A percentile compares a stretch with the other conserved stretches of the same genome.
phyloP scores from a whole-genome alignment of 2,888 invertebrate genomes.

The Diachrysia chrysitis region DNA sequence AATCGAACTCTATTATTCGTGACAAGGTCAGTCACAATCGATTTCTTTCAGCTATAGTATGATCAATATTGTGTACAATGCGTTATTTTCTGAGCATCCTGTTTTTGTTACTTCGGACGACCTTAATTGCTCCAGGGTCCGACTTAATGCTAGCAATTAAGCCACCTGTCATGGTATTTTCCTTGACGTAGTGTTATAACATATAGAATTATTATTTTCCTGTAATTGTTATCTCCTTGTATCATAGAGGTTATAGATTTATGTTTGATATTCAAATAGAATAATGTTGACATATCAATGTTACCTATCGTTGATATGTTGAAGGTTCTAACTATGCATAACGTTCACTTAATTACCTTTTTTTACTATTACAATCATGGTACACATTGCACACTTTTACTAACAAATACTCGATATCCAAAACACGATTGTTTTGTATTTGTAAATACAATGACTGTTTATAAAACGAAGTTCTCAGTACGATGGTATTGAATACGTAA shows the following conservation, averaged over 20 bases:
- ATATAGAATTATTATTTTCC: conserved; percentile 51
- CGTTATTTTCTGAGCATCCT: conserved; percentile 67
- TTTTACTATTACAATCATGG: conserved; percentile 11
- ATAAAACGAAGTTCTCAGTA: conserved; percentile 24
- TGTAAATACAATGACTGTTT: conserved; percentile 41
- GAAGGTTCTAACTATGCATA: conserved; percentile 15
- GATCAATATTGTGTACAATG: conserved; percentile 59
- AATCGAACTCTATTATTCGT: conserved; percentile 51
- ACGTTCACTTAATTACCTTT: conserved; percentile 12
- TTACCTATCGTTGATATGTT: conserved; percentile 12
- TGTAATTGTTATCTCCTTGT: conserved; percentile 50
- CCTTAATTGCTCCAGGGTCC: conserved; percentile 59
- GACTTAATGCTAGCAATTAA: conserved; percentile 62
- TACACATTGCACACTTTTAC: conserved; percentile 6
- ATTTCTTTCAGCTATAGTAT: conserved; percentile 58
- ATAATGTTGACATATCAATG: conserved; percentile 44
- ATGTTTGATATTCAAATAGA: conserved; percentile 28
- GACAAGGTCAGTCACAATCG: conserved; percentile 65
- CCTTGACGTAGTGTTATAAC: conserved; percentile 42
- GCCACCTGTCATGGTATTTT: conserved; percentile 61
- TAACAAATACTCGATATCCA: conserved; percentile 10
- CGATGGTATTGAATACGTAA: conserved; percentile 14
- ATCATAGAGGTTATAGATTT: conserved; percentile 31
- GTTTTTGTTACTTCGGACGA: conserved; percentile 60
- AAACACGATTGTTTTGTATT: conserved; percentile 28